Evolutionary conservation across 2,888 invertebrate species (phyloP).

Genomic region (Priocnemis perturbator): DNA sequence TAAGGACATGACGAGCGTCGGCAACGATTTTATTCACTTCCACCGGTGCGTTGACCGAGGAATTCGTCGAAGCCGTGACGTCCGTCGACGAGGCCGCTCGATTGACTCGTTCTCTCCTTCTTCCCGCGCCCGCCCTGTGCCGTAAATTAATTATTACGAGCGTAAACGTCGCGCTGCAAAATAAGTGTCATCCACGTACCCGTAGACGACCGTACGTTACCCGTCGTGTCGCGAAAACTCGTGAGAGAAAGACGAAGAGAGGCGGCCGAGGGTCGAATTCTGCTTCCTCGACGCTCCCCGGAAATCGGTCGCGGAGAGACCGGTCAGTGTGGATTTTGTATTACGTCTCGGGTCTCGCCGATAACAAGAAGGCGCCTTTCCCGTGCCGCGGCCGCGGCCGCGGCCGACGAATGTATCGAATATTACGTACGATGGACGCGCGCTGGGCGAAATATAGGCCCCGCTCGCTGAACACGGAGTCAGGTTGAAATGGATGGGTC

Average conservation of each 20-base stretch:
- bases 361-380: too few species aligned
- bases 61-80: slow-evolving; percentile 9
- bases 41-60: background rate
- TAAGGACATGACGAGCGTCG: background rate
- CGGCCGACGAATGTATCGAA: too few species aligned
- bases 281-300: too few species aligned
- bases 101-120: slow-evolving; percentile 30
- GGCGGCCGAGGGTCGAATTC: too few species aligned
- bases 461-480: too few species aligned
- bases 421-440: too few species aligned
- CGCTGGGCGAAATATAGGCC: too few species aligned
- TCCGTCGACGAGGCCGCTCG: background rate
- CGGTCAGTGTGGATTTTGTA: too few species aligned
- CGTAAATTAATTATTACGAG: slow-evolving; percentile 42
- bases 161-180: slow-evolving; percentile 29
- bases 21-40: slow-evolving; percentile 26
- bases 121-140: slow-evolving; percentile 9
- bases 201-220: background rate
- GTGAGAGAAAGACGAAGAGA: background rate
- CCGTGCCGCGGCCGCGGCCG: too few species aligned
- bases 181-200: slow-evolving; percentile 29
- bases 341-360: too few species aligned
- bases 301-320: too few species aligned
- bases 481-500: slow-evolving; percentile 33
- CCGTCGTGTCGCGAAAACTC: slow-evolving; percentile 6